phyloP scores from a whole-genome alignment of 2,113 vertebrate species.

The Gnathonemus echidnorhynchus region DNA sequence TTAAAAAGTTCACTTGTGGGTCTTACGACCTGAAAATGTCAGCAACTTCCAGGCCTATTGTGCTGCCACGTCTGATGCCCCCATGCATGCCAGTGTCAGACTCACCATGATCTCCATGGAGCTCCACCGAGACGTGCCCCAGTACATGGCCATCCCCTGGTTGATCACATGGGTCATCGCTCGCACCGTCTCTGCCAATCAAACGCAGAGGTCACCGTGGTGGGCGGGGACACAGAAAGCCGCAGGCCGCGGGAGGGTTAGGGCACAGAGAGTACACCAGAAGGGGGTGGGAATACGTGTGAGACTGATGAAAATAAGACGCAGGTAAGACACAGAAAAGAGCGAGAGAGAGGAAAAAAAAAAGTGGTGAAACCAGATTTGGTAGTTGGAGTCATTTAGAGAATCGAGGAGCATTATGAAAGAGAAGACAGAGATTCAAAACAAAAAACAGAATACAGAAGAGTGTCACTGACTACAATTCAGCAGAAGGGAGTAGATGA shows the following conservation, averaged over 20 bases:
- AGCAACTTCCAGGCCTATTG: background rate
- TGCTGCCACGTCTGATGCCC: background rate
- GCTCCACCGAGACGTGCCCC: constrained; percentile 65
- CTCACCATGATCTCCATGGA: constrained; percentile 65
- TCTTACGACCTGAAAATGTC: background rate
- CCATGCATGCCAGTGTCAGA: background rate
- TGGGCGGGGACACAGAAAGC: background rate
- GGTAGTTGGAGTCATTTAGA: background rate
- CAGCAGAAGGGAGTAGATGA: background rate
- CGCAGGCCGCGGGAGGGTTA: background rate
- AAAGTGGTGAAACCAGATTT: background rate
- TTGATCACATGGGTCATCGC: constrained; percentile 66
- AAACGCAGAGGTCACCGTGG: constrained; percentile 1
- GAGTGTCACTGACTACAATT: background rate
- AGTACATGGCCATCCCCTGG: constrained; percentile 64
- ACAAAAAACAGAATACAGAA: background rate
- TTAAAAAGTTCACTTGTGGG: background rate
- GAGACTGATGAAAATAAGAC: background rate
- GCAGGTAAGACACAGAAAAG: constrained; percentile 5
- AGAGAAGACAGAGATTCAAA: background rate
- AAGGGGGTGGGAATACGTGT: background rate
- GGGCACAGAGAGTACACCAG: background rate
- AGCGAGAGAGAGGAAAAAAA: background rate
- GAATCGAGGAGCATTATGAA: background rate
- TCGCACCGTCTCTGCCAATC: constrained; percentile 57